Percentiles rank a stretch among this genome's conserved stretches.
These are phyloP conservation scores for Drosophila ogumai DNA, from an alignment of 1,140 invertebrate species.

Conservation along the genomic window DNA sequence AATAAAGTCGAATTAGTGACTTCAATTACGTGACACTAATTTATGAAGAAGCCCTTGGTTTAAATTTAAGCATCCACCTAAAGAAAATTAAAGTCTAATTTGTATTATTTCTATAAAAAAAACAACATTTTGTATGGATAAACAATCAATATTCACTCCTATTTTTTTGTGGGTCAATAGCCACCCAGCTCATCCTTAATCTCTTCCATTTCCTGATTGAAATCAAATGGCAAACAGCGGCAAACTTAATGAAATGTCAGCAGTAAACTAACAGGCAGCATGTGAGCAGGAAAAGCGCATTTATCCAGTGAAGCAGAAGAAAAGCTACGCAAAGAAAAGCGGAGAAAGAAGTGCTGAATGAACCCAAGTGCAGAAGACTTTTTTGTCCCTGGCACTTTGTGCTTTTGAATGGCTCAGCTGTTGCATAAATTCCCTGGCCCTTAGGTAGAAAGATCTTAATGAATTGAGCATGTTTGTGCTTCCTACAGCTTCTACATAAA, in stretches of 20 bases:
- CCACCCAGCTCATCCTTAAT: constrained; percentile 19
- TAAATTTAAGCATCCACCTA: no score
- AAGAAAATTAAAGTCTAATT: no score
- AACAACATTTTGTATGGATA: no score
- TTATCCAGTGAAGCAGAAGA: constrained; percentile 52
- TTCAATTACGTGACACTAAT: constrained; percentile 6
- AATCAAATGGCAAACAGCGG: constrained; percentile 43
- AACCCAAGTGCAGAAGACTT: constrained; percentile 20
- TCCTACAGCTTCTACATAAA: constrained; percentile 10
- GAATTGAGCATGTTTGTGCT: constrained; percentile 22
- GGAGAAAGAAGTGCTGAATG: constrained; percentile 16
- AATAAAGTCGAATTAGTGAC: constrained; percentile 24
- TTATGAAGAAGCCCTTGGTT: background rate
- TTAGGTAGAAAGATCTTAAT: constrained; percentile 20
- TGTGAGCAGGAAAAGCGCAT: constrained; percentile 40
- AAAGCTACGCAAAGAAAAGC: constrained; percentile 25
- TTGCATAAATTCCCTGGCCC: constrained; percentile 31
- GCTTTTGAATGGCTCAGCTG: constrained; percentile 30
- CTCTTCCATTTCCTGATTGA: constrained; percentile 48
- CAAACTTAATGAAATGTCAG: constrained; percentile 44
- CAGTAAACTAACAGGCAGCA: constrained; percentile 23
- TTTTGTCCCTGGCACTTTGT: constrained; percentile 8
- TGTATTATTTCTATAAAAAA: no score
- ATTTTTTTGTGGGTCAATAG: constrained; percentile 20
- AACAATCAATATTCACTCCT: no score